These are phyloP conservation scores for Ceratotherium simum DNA, from an alignment of 2,113 vertebrate species.

Conservation along the genomic window DNA sequence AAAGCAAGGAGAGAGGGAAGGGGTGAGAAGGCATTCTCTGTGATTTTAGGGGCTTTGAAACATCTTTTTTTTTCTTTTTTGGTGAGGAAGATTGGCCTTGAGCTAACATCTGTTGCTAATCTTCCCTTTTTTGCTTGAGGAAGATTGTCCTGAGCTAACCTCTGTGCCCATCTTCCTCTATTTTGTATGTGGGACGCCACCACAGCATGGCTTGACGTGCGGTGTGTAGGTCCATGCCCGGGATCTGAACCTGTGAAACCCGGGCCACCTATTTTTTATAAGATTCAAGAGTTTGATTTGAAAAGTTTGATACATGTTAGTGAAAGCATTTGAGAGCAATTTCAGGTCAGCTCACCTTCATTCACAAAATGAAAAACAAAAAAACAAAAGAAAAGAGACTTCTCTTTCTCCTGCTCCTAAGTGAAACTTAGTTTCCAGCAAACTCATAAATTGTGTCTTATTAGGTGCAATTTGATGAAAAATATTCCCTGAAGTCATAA, in stretches of 20 bases:
- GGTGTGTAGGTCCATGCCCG: too few species aligned
- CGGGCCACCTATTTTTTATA: neutral
- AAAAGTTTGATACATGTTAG: neutral
- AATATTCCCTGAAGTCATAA: neutral
- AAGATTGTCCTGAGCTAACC: too few species aligned
- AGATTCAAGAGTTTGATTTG: neutral
- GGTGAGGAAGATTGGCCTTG: too few species aligned
- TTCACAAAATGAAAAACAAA: conserved; percentile 33
- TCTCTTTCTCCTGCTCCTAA: neutral
- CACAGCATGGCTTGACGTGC: too few species aligned
- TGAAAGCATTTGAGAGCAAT: conserved; percentile 18
- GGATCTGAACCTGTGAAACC: too few species aligned
- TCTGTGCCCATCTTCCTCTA: too few species aligned
- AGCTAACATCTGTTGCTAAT: too few species aligned
- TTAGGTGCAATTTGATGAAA: conserved; percentile 11
- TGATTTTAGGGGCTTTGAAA: neutral
- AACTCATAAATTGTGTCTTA: conserved; percentile 45
- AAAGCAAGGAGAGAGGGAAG: neutral
- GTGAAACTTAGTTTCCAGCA: conserved; percentile 41
- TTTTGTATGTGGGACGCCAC: too few species aligned
- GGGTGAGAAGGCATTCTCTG: neutral
- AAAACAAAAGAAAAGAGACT: neutral
- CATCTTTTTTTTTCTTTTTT: neutral
- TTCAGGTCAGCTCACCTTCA: conserved; percentile 2
- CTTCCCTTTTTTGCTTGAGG: too few species aligned